Percentiles rank a stretch among this genome's conserved stretches.
phyloP scores from a whole-genome alignment of 2,113 vertebrate genomes.

The Triplophysa siluroides region DNA sequence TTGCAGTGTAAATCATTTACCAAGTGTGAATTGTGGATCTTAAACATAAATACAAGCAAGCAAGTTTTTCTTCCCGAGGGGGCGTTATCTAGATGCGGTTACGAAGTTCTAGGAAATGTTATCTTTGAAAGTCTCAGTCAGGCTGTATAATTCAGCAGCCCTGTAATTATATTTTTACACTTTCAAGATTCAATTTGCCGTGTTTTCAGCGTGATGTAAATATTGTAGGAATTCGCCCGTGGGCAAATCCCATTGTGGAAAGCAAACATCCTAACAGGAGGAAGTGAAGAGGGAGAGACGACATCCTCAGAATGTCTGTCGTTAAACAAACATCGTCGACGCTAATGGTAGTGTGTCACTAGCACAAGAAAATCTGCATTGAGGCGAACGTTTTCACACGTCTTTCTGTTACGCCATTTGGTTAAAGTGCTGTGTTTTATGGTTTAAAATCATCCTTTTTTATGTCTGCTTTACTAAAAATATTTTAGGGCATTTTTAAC shows the following conservation, averaged over 20 bases:
- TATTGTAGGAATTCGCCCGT: not conserved
- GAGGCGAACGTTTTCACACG: not conserved
- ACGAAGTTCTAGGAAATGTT: slow-evolving; percentile 1
- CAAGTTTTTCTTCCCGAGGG: not conserved
- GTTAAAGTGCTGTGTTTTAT: not conserved
- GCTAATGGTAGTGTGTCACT: not conserved
- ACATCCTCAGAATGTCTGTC: not conserved
- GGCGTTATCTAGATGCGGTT: not conserved
- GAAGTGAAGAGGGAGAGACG: slow-evolving; percentile 12
- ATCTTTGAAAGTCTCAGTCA: slow-evolving; percentile 16
- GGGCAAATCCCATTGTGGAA: not conserved
- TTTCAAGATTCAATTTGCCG: not conserved
- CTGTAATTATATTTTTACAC: slow-evolving; percentile 4
- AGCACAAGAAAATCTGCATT: not conserved
- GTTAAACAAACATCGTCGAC: slow-evolving; percentile 1
- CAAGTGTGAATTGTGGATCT: not conserved
- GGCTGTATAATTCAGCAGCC: slow-evolving; percentile 14
- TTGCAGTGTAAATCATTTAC: not conserved
- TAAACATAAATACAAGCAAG: not conserved
- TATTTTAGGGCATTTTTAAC: too few species aligned
- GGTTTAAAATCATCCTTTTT: not conserved
- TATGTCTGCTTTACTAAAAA: too few species aligned
- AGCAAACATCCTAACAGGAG: slow-evolving; percentile 4
- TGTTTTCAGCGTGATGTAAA: not conserved
- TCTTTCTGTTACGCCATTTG: too few species aligned